Conservation (phyloP, 2,113 vertebrate genomes). For the Tamias sibiricus region DNA sequence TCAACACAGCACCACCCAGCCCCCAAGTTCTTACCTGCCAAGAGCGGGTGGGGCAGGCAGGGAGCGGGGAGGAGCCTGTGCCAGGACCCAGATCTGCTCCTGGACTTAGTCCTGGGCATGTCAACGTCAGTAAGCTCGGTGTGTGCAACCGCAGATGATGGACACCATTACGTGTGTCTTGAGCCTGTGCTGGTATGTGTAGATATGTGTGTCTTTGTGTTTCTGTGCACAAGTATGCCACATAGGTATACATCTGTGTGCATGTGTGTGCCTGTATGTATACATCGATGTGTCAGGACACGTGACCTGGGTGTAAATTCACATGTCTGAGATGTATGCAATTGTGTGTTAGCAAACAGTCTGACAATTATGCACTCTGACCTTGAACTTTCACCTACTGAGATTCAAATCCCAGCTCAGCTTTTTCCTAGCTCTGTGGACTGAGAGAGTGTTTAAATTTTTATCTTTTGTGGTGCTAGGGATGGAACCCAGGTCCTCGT, state of each 20-base stretch:
- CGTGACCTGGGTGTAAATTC: neutral
- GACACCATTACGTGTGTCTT: neutral
- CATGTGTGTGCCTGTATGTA: neutral
- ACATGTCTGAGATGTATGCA: neutral
- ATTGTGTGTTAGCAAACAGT: neutral
- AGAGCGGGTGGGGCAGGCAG: neutral
- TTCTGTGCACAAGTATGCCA: neutral
- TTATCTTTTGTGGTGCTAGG: no score
- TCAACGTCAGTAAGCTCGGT: neutral
- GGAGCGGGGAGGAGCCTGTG: neutral
- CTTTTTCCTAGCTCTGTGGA: neutral
- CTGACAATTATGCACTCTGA: neutral
- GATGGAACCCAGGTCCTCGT: no score
- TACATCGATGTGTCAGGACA: neutral
- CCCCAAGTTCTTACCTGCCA: conserved; percentile 4
- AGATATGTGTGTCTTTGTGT: neutral
- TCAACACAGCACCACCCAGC: neutral
- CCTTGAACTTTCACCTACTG: neutral
- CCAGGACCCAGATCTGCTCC: neutral
- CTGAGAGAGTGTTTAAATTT: neutral
- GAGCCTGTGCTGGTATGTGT: neutral
- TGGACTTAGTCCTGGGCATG: neutral
- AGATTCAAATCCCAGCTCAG: neutral
- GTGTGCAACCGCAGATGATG: neutral
- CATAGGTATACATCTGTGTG: neutral